Percentiles rank a stretch among this genome's conserved stretches.
Evolutionary conservation across 2,113 vertebrate genomes (phyloP).

Genomic region (Melanerpes aurifrons): DNA sequence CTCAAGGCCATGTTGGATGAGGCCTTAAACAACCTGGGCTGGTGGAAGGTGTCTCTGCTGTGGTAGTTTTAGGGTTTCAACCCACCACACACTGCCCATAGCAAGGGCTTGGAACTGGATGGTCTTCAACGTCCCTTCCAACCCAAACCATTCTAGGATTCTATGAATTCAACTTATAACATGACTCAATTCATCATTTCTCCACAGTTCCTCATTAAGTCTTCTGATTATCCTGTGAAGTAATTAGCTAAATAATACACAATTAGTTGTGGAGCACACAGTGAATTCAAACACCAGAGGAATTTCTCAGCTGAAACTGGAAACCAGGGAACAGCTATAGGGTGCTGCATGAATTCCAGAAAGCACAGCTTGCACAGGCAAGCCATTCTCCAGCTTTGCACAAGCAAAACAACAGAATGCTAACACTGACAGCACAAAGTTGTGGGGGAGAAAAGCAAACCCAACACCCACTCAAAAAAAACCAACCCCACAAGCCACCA

Average conservation of each 20-base stretch:
- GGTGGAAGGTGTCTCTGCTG: too few species aligned
- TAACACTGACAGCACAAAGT: background rate
- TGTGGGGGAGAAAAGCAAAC: background rate
- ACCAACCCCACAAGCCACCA: background rate
- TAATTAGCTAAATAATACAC: background rate
- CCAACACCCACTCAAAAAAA: background rate
- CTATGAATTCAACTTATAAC: background rate
- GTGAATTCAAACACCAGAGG: slow-evolving; percentile 5
- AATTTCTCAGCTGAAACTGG: slow-evolving; percentile 23
- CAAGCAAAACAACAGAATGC: background rate
- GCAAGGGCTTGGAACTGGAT: too few species aligned
- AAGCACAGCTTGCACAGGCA: background rate
- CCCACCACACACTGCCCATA: too few species aligned
- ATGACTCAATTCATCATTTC: background rate
- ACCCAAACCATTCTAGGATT: background rate
- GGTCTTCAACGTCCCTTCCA: background rate
- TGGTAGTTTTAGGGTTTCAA: too few species aligned
- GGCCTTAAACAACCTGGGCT: too few species aligned
- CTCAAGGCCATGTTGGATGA: too few species aligned
- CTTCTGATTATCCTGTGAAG: too few species aligned
- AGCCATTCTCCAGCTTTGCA: background rate
- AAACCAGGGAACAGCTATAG: background rate
- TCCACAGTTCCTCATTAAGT: background rate
- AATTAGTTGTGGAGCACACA: background rate
- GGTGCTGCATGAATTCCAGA: background rate